Percentiles rank a stretch among this genome's conserved stretches.
Evolutionary conservation across 2,797 vertebrate species (phyloP).

Genomic region (Limosa lapponica): DNA sequence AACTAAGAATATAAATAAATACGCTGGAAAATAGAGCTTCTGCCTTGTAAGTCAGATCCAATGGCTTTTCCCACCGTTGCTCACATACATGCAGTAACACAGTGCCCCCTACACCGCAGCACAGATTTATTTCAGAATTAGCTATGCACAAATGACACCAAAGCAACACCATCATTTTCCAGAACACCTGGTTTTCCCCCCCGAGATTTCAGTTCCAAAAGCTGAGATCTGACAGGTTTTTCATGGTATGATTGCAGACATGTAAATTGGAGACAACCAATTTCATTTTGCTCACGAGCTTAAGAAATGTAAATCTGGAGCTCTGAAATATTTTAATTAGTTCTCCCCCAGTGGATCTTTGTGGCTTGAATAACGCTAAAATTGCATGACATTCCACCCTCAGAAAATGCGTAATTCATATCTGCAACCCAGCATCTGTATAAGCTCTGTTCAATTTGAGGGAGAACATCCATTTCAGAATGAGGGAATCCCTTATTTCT

Average conservation of each 20-base stretch:
- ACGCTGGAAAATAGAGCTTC: neutral
- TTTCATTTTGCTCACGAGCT: slow-evolving; percentile 45
- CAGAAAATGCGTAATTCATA: slow-evolving; percentile 70
- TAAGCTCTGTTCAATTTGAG: slow-evolving; percentile 18
- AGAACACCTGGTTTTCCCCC: slow-evolving; percentile 17
- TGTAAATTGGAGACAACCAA: slow-evolving; percentile 40
- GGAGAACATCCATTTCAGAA: slow-evolving; percentile 44
- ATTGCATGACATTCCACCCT: slow-evolving; percentile 51
- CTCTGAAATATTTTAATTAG: slow-evolving; percentile 59
- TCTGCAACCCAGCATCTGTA: slow-evolving; percentile 30
- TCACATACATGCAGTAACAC: neutral
- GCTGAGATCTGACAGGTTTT: slow-evolving; percentile 29
- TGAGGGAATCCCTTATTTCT: slow-evolving; percentile 63
- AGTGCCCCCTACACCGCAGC: slow-evolving; percentile 9
- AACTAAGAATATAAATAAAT: neutral
- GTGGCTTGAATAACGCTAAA: slow-evolving; percentile 54
- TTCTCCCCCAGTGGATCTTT: slow-evolving; percentile 1
- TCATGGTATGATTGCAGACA: slow-evolving; percentile 32
- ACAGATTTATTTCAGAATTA: neutral
- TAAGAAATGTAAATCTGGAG: slow-evolving; percentile 59
- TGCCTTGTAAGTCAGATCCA: neutral
- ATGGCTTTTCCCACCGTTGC: neutral
- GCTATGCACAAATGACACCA: neutral
- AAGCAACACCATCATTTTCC: neutral
- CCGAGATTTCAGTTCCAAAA: slow-evolving; percentile 34